Evolutionary conservation across 2,888 invertebrate genomes (phyloP).

Genomic region (Erpobdella octoculata): DNA sequence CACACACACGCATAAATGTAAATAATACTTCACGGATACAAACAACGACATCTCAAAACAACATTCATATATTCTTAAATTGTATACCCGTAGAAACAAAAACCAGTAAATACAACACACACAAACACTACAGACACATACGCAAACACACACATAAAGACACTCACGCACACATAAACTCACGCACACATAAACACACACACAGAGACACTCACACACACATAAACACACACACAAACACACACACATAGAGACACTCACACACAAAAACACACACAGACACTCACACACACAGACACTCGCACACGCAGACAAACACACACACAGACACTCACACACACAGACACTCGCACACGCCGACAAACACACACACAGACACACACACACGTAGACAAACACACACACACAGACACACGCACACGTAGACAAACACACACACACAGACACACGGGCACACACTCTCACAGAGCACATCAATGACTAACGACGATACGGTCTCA

Average conservation of each 20-base stretch:
- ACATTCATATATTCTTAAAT: no score
- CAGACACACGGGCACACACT: neutral
- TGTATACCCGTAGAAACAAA: neutral
- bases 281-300: neutral
- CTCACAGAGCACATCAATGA: neutral
- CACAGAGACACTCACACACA: neutral
- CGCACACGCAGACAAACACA: neutral
- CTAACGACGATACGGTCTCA: neutral
- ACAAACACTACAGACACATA: neutral
- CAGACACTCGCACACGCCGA: neutral
- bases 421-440: neutral
- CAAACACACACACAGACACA: neutral
- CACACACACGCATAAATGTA: neutral
- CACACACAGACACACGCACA: neutral
- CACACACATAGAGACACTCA: neutral
- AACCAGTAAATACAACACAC: neutral
- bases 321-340: neutral
- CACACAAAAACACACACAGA: neutral
- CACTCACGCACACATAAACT: neutral
- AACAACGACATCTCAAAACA: no score
- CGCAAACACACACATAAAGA: neutral
- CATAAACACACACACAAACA: neutral
- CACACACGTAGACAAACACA: neutral
- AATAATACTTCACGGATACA: neutral
- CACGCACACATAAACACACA: neutral